phyloP scores from a whole-genome alignment of 2,113 vertebrate genomes.

The Larimichthys crocea region DNA sequence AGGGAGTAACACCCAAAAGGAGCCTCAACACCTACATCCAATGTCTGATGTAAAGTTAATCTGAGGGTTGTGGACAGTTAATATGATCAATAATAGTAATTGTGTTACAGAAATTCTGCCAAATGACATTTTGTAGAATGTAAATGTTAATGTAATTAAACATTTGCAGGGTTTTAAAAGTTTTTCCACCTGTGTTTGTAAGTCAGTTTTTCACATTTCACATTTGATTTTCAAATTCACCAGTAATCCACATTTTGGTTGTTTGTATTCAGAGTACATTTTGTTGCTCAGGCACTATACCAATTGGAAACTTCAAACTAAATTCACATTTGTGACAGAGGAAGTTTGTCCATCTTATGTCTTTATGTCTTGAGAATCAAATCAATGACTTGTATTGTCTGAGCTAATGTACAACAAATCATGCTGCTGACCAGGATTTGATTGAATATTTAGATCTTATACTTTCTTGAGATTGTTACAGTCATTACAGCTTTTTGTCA shows the following conservation, averaged over 20 bases:
- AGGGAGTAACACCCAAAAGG: slow-evolving; percentile 8
- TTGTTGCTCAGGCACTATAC: background rate
- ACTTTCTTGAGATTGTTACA: background rate
- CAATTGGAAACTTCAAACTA: background rate
- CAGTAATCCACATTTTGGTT: background rate
- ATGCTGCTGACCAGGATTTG: no score
- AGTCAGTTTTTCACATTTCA: background rate
- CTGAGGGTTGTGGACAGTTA: background rate
- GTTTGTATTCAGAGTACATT: background rate
- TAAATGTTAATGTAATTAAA: no score
- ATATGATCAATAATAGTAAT: background rate
- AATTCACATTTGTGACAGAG: background rate
- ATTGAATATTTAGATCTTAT: no score
- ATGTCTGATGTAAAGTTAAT: background rate
- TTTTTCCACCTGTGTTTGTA: background rate
- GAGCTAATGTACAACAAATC: no score
- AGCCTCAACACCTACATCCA: background rate
- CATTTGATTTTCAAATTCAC: background rate
- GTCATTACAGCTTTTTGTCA: background rate
- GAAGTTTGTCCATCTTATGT: background rate
- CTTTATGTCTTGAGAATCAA: background rate
- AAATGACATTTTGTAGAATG: background rate
- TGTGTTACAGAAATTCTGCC: background rate
- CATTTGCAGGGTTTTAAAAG: background rate
- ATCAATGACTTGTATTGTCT: background rate